phyloP scores from a whole-genome alignment of 2,797 vertebrate species.

The Lacerta viridis region DNA sequence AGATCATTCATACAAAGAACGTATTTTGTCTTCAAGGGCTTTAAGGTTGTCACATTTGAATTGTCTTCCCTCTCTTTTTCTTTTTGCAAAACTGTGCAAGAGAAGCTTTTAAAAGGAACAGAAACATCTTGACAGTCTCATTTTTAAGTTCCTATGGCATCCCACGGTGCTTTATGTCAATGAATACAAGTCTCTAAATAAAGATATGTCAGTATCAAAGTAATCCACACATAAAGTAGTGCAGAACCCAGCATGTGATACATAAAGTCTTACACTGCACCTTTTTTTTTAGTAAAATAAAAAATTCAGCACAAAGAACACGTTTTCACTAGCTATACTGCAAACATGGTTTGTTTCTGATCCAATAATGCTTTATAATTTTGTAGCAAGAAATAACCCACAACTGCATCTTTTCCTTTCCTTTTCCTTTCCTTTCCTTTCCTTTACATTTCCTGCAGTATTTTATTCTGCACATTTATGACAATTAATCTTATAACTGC shows the following conservation, averaged over 20 bases:
- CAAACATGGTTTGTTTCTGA: constrained; percentile 37
- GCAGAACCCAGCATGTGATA: constrained; percentile 53
- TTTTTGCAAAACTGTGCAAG: constrained; percentile 35
- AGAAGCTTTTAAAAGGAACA: constrained; percentile 42
- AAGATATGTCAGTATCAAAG: constrained; percentile 51
- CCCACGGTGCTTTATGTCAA: constrained; percentile 60
- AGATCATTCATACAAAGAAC: background rate
- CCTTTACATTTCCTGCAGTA: constrained; percentile 7
- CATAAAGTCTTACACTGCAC: constrained; percentile 43
- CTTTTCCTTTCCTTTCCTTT: background rate
- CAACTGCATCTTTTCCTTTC: background rate
- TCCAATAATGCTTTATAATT: background rate
- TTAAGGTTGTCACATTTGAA: constrained; percentile 26
- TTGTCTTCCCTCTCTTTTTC: background rate
- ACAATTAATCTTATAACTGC: background rate
- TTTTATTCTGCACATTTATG: constrained; percentile 22
- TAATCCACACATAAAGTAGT: constrained; percentile 40
- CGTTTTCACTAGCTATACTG: constrained; percentile 47
- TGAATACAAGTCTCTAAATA: constrained; percentile 50
- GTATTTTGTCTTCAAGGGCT: background rate
- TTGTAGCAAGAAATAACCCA: constrained; percentile 16
- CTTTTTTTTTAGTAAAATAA: background rate
- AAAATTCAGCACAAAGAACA: constrained; percentile 42
- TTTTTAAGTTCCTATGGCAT: constrained; percentile 58
- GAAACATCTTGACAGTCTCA: background rate